These are phyloP conservation scores for Monochamus saltuarius DNA, from an alignment of 1,140 invertebrate genomes.

Conservation along the genomic window DNA sequence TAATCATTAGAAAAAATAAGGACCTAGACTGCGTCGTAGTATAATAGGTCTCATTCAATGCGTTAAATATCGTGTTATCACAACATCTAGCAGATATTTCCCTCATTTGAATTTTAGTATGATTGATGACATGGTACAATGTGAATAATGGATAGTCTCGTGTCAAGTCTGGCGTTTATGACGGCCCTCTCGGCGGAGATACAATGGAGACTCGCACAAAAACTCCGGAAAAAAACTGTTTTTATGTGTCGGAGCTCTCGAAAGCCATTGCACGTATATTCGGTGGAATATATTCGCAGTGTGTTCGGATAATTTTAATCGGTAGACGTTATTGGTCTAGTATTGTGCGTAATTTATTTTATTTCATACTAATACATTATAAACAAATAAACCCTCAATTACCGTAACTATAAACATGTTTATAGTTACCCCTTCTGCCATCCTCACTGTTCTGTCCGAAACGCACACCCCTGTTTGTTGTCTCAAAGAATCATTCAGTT, in stretches of 20 bases:
- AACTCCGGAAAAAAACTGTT: not conserved
- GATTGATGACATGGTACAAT: slow-evolving; percentile 33
- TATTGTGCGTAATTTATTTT: too few relatives aligned
- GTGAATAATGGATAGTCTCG: slow-evolving; percentile 28
- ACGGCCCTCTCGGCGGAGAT: not conserved
- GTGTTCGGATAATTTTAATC: not conserved
- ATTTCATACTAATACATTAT: too few relatives aligned
- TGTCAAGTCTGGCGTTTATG: slow-evolving; percentile 30
- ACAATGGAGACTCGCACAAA: not conserved
- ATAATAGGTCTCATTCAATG: too few relatives aligned
- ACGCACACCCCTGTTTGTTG: too few relatives aligned
- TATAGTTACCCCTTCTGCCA: too few relatives aligned
- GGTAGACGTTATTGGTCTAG: too few relatives aligned
- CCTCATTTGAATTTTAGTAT: slow-evolving; percentile 33
- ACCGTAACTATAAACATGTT: too few relatives aligned
- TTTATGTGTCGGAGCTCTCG: not conserved
- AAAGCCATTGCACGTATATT: not conserved
- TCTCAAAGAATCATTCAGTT: too few relatives aligned
- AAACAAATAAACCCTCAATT: too few relatives aligned
- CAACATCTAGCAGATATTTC: slow-evolving; percentile 22
- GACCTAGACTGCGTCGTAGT: too few relatives aligned
- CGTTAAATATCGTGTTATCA: slow-evolving; percentile 8
- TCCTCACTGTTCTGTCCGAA: too few relatives aligned
- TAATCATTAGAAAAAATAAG: too few relatives aligned
- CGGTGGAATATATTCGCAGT: not conserved